Conservation (phyloP, 2,113 vertebrate genomes). For the Megalops atlanticus region DNA sequence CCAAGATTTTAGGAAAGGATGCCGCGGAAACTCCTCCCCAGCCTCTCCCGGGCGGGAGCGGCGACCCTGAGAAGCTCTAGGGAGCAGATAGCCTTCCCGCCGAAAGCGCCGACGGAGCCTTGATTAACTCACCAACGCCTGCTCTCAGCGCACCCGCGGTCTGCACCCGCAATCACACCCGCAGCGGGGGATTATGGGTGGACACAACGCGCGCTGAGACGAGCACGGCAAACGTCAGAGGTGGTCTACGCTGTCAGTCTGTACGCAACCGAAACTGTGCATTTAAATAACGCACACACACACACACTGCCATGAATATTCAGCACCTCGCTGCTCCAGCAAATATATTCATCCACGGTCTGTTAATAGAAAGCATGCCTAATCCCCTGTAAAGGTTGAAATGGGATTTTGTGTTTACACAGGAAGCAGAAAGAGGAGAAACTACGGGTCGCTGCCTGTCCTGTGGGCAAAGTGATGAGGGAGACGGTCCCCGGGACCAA, state of each 20-base stretch:
- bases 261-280: no score
- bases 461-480: background rate
- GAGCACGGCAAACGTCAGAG: no score
- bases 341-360: background rate
- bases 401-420: background rate
- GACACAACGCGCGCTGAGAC: background rate
- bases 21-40: background rate
- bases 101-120: no score
- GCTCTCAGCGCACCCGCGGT: background rate
- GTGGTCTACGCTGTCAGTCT: no score
- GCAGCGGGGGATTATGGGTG: background rate
- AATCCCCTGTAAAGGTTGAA: background rate
- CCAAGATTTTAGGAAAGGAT: conserved; percentile 27
- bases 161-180: background rate
- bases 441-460: background rate
- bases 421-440: background rate
- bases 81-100: no score
- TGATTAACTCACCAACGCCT: background rate
- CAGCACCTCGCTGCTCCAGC: background rate
- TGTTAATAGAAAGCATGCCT: background rate
- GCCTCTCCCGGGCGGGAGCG: background rate
- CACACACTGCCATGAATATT: background rate
- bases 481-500: background rate
- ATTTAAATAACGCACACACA: no score
- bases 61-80: no score